Evolutionary conservation across 2,888 invertebrate species (phyloP).

Genomic region (Sinelater perroti): DNA sequence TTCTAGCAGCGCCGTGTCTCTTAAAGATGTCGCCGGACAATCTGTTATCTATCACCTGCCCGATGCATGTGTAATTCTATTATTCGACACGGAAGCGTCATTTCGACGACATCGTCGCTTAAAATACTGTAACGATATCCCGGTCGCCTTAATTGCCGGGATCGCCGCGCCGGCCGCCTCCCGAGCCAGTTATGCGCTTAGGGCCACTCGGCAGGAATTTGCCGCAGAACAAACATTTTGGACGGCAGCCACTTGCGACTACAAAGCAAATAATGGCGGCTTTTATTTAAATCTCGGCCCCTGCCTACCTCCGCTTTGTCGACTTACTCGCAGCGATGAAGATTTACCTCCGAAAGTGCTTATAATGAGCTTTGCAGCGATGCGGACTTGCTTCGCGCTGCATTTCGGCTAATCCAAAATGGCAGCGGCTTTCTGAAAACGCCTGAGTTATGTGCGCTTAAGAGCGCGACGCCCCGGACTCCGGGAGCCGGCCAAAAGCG

Average conservation of each 20-base stretch:
- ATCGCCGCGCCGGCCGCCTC: neutral
- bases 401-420: slow-evolving; percentile 18
- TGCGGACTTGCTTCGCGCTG: slow-evolving; percentile 10
- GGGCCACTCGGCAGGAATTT: neutral
- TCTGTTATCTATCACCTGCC: slow-evolving; percentile 41
- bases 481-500: too few species aligned
- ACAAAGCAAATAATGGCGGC: slow-evolving; percentile 12
- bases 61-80: slow-evolving; percentile 34
- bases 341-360: slow-evolving; percentile 20
- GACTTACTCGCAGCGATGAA: slow-evolving; percentile 14
- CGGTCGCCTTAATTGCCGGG: slow-evolving; percentile 7
- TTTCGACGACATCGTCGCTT: slow-evolving; percentile 13
- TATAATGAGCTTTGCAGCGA: slow-evolving; percentile 20
- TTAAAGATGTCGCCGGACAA: slow-evolving; percentile 38
- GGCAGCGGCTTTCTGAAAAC: slow-evolving; percentile 12
- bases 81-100: slow-evolving; percentile 34
- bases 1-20: slow-evolving; percentile 38
- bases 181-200: neutral
- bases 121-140: slow-evolving; percentile 14
- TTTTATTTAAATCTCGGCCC: slow-evolving; percentile 19
- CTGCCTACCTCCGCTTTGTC: slow-evolving; percentile 17
- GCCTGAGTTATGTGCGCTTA: slow-evolving; percentile 7
- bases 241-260: neutral
- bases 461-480: neutral
- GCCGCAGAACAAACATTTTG: neutral